Evolutionary conservation across 2,888 invertebrate species (phyloP).

Genomic region (Lochmaea capreae): DNA sequence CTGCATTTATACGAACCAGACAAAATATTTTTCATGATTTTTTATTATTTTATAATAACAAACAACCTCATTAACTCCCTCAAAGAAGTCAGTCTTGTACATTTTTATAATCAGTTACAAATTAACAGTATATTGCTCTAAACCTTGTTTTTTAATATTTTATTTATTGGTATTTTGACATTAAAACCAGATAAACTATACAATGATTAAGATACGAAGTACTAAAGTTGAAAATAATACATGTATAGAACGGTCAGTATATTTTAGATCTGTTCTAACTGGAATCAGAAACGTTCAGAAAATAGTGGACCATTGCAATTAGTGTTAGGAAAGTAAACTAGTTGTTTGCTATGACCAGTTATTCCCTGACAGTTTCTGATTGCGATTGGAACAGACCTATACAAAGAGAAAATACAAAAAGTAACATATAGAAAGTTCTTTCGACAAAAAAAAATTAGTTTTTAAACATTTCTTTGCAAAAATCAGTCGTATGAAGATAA

Average conservation of each 20-base stretch:
- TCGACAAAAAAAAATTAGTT: background rate
- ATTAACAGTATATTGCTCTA: background rate
- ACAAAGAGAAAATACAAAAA: too few relatives aligned
- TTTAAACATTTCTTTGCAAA: background rate
- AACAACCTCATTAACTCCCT: conserved; percentile 3
- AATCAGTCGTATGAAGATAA: background rate
- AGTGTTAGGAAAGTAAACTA: too few relatives aligned
- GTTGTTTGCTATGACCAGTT: too few relatives aligned
- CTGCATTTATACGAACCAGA: background rate
- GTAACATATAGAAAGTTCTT: too few relatives aligned
- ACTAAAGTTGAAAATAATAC: background rate
- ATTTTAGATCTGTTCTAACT: too few relatives aligned
- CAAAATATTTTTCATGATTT: background rate
- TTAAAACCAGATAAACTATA: background rate
- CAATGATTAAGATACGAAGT: background rate
- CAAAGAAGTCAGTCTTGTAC: conserved; percentile 9
- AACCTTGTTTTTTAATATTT: background rate
- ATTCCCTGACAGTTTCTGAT: too few relatives aligned
- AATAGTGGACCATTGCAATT: too few relatives aligned
- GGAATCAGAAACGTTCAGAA: too few relatives aligned
- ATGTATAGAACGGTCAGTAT: too few relatives aligned
- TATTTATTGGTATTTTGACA: background rate
- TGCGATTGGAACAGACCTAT: too few relatives aligned
- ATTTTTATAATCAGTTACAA: background rate
- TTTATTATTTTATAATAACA: background rate